Conservation (phyloP, 1,140 invertebrate genomes). For the Drosophila bocki region DNA sequence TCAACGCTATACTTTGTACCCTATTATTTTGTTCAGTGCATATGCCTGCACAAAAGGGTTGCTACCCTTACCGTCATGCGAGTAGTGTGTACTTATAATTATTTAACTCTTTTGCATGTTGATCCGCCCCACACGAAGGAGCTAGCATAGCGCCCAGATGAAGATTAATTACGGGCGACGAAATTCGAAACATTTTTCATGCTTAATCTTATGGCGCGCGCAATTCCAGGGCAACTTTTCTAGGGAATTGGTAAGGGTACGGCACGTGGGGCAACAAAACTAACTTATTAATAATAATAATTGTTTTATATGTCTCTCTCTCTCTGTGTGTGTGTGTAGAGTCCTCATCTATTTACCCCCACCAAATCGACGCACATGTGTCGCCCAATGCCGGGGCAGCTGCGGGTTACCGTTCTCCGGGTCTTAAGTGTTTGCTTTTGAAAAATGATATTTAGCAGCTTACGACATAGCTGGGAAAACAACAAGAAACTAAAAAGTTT, state of each 20-base stretch:
- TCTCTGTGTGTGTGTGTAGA: slow-evolving; percentile 46
- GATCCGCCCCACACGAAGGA: slow-evolving; percentile 11
- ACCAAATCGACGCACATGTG: slow-evolving; percentile 17
- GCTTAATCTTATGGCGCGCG: slow-evolving; percentile 73
- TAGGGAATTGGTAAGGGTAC: neutral
- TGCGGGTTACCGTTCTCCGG: slow-evolving; percentile 1
- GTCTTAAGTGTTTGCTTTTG: slow-evolving; percentile 43
- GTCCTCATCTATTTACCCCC: slow-evolving; percentile 20
- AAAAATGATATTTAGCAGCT: slow-evolving; percentile 58
- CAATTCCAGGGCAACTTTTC: slow-evolving; percentile 38
- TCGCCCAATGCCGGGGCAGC: slow-evolving; percentile 15
- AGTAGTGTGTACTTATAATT: slow-evolving; percentile 70
- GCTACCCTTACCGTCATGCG: slow-evolving; percentile 1
- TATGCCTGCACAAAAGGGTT: slow-evolving; percentile 4
- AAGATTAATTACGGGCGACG: slow-evolving; percentile 74
- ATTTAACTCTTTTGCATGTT: slow-evolving; percentile 79
- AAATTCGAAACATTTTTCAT: slow-evolving; percentile 80
- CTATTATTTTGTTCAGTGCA: neutral
- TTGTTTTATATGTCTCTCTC: slow-evolving; percentile 51
- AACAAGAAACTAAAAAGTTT: slow-evolving; percentile 44
- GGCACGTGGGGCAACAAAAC: slow-evolving; percentile 69
- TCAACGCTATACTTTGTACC: too few species aligned
- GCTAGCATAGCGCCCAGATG: slow-evolving; percentile 57
- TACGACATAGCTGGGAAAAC: slow-evolving; percentile 32
- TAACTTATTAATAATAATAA: slow-evolving; percentile 83